Percentiles rank a stretch among this genome's conserved stretches.
phyloP scores from a whole-genome alignment of 2,888 invertebrate species.

The Kuschelorhynchus macadamiae region DNA sequence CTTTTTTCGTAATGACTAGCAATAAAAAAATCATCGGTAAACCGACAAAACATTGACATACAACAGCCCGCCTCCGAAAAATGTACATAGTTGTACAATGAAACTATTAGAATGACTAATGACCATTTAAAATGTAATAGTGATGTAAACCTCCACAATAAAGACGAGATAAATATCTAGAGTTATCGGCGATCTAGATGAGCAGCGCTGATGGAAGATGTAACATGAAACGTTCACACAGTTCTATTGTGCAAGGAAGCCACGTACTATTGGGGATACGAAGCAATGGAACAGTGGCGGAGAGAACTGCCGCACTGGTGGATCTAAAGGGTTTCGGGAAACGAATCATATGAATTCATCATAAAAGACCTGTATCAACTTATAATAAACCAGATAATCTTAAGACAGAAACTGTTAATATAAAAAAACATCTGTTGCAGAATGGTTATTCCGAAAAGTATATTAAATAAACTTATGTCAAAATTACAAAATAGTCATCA shows the following conservation, averaged over 20 bases:
- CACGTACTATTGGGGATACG: conserved; percentile 17
- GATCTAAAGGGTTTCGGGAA: too few species aligned
- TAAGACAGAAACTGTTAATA: too few species aligned
- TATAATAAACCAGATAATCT: too few species aligned
- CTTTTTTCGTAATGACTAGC: too few species aligned
- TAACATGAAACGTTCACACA: conserved; percentile 27
- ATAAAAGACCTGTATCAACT: too few species aligned
- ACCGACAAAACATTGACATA: background rate
- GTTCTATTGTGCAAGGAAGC: conserved; percentile 28
- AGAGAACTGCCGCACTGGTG: too few species aligned
- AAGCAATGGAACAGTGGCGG: background rate
- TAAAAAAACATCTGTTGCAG: too few species aligned
- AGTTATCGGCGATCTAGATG: conserved; percentile 31
- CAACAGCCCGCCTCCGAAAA: background rate
- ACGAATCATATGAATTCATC: too few species aligned
- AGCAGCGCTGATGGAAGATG: conserved; percentile 27
- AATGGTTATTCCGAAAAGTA: too few species aligned
- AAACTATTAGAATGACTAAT: conserved; percentile 29
- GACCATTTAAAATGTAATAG: conserved; percentile 32
- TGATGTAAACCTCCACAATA: conserved; percentile 39
- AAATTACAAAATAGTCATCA: too few species aligned
- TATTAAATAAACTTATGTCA: too few species aligned
- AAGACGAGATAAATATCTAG: conserved; percentile 18
- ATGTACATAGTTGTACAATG: conserved; percentile 18
- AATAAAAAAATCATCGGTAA: too few species aligned